These are phyloP conservation scores for Malachius bipustulatus DNA, from an alignment of 2,888 invertebrate genomes.

Conservation along the genomic window DNA sequence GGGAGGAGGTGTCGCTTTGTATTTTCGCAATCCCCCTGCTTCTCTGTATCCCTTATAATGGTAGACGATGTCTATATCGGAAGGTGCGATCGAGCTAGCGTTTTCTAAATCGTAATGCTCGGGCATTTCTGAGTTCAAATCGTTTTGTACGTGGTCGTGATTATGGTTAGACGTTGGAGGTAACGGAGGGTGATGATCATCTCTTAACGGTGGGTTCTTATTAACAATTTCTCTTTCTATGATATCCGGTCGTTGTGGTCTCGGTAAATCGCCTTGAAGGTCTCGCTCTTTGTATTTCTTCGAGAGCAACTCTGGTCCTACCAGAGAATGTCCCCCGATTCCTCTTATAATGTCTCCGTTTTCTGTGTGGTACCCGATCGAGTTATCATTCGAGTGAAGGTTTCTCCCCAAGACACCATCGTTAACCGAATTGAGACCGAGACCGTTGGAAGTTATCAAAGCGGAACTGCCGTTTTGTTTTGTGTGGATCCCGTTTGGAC, in stretches of 20 bases:
- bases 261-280: constrained; percentile 54
- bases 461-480: constrained; percentile 64
- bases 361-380: constrained; percentile 59
- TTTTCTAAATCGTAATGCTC: constrained; percentile 96
- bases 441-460: constrained; percentile 56
- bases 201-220: constrained; percentile 67
- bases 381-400: constrained; percentile 55
- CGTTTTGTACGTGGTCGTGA: constrained; percentile 62
- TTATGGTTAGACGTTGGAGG: constrained; percentile 61
- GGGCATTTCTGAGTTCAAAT: constrained; percentile 67
- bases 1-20: constrained; percentile 76
- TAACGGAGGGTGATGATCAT: constrained; percentile 70
- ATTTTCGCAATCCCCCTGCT: constrained; percentile 70
- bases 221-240: constrained; percentile 82
- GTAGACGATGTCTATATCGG: constrained; percentile 92
- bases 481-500: constrained; percentile 58
- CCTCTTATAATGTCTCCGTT: constrained; percentile 64
- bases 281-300: constrained; percentile 85
- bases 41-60: constrained; percentile 93
- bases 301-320: constrained; percentile 74
- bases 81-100: constrained; percentile 94
- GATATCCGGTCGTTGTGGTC: constrained; percentile 84
- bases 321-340: constrained; percentile 63
- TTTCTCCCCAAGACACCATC: constrained; percentile 58
- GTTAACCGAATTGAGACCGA: constrained; percentile 49